Conservation (phyloP, 1,140 invertebrate genomes). For the Zelostemma sp. region DNA sequence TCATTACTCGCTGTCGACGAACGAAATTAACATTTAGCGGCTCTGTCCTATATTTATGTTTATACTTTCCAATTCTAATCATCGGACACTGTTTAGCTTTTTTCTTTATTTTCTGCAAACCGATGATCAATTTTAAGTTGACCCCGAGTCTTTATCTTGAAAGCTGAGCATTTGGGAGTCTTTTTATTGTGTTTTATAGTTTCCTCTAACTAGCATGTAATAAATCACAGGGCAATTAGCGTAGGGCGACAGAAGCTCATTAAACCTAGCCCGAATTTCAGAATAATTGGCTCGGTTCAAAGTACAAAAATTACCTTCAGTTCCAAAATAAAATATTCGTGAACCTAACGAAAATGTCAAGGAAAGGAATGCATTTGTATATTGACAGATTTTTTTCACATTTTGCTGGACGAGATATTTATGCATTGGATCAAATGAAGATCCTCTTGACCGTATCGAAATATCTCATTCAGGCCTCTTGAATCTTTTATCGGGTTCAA, state of each 20-base stretch:
- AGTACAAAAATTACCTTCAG: too few relatives aligned
- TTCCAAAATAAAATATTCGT: not conserved
- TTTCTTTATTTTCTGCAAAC: conserved; percentile 20
- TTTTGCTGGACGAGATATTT: too few relatives aligned
- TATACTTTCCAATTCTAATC: conserved; percentile 52
- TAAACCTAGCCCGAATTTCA: conserved; percentile 50
- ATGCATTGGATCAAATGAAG: too few relatives aligned
- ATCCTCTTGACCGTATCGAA: too few relatives aligned
- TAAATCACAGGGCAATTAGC: conserved; percentile 50
- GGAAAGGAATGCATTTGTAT: too few relatives aligned
- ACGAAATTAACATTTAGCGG: conserved; percentile 58
- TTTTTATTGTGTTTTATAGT: conserved; percentile 48
- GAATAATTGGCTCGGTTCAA: conserved; percentile 46
- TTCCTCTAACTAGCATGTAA: conserved; percentile 37
- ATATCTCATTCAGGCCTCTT: too few relatives aligned
- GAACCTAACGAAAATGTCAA: too few relatives aligned
- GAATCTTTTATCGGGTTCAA: not conserved
- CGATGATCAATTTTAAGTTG: too few relatives aligned
- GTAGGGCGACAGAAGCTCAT: conserved; percentile 50
- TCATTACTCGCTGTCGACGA: conserved; percentile 56
- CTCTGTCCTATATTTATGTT: conserved; percentile 52
- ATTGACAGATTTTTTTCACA: too few relatives aligned
- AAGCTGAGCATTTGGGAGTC: not conserved
- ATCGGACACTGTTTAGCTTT: not conserved
- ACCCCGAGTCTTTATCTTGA: not conserved